Evolutionary conservation across 1,140 invertebrate species (phyloP), one percentile per base, ranked within the genome.

Genomic region (Leptopilina boulardi): DNA sequence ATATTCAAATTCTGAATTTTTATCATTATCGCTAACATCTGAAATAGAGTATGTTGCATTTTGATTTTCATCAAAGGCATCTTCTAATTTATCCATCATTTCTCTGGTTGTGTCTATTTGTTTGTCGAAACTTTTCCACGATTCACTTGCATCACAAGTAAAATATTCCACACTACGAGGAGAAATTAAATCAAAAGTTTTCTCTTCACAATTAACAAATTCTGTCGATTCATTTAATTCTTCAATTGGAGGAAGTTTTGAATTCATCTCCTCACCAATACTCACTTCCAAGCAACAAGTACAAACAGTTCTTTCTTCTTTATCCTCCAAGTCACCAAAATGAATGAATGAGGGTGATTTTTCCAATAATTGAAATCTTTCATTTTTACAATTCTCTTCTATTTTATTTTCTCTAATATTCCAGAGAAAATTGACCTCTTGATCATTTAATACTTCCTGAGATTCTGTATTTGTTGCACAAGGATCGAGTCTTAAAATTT

Each of bases 21-120:
- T 34, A 0, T 80, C 74, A 71, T 71, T 77, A 13, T 56, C 77
- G 1, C 75, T 74, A 0, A 38, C 70, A 44, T 74, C 74, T 0
- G 84, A 85, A 10, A 84, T n/a, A 0, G 79, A 81, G 18, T 76
- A 83, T 0, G 80, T 84, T 19, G 75, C 76, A 41, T 84, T 71
- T 3, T 72, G 54, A 30, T 66, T 66, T 66, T 66, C 21, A 23
- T 76, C 18, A 21, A 34, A 41, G 41, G 42, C 42, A 23, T 47
- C 38, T 23, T 44, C 23, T 3, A 51, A 38, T 21, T 73, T 73
- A 51, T 71, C 70, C 21, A 34, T 26, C n/a, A 30, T 5, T 11
- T 30, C 26, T 11, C 41, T 34, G 8, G 34, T 26, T 11, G 38
- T 66, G 13, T 51, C 44, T 4, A 47, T 15, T 13, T 47, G 44